These are phyloP conservation scores for Plagiodera versicolora DNA, from an alignment of 2,888 invertebrate species.

Conservation along the genomic window DNA sequence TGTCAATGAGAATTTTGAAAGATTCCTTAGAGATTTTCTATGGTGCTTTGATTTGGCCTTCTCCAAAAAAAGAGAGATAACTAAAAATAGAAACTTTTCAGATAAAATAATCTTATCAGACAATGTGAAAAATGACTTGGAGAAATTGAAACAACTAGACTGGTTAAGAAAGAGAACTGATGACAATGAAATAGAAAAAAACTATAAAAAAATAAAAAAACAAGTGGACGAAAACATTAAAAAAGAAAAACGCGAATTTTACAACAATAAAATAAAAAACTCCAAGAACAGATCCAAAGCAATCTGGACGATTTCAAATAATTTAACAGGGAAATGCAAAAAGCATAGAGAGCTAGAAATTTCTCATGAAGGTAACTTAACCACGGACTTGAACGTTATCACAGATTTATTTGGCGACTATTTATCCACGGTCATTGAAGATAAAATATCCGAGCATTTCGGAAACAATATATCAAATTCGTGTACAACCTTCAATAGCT, in stretches of 20 bases:
- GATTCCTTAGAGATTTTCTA: no score
- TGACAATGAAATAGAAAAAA: not conserved
- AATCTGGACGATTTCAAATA: not conserved
- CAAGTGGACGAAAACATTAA: not conserved
- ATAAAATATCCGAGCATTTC: no score
- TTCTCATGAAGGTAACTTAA: not conserved
- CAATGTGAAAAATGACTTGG: not conserved
- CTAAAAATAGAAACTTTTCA: not conserved
- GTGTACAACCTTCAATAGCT: no score
- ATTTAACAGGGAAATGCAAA: not conserved
- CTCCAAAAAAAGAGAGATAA: not conserved
- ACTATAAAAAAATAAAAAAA: not conserved
- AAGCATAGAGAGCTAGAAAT: not conserved
- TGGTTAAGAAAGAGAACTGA: not conserved
- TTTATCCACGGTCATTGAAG: no score
- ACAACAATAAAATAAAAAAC: not conserved
- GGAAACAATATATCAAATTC: no score
- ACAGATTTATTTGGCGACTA: no score
- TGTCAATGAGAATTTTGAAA: no score
- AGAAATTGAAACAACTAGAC: not conserved
- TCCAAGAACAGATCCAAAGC: not conserved
- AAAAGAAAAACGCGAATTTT: conserved; percentile 1
- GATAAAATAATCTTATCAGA: conserved; percentile 2
- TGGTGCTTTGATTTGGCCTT: no score
- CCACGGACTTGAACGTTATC: not conserved